Conservation (phyloP, 53 echinoderm and acorn worm genomes). For the Henricia sp. region DNA sequence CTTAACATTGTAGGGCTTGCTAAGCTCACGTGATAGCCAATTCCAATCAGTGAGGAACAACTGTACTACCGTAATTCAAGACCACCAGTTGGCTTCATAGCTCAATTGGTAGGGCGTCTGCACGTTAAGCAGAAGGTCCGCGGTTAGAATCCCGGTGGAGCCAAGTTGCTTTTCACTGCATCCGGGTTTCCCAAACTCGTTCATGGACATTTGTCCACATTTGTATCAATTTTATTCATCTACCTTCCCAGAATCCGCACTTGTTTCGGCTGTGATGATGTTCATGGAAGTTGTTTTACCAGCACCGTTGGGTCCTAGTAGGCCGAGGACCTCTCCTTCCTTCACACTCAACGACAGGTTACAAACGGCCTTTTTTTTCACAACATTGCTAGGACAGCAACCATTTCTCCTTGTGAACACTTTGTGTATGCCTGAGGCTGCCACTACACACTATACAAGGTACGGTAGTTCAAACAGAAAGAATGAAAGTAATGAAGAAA, state of each 20-base stretch:
- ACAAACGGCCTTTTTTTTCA: conserved; percentile 70
- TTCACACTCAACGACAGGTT: conserved; percentile 76
- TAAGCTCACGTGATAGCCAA: too few species aligned
- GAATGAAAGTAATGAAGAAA: too few species aligned
- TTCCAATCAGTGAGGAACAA: too few species aligned
- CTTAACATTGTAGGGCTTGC: too few species aligned
- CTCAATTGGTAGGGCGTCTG: too few species aligned
- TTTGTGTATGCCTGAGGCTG: conserved; percentile 61
- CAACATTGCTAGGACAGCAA: background rate
- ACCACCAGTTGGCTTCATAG: too few species aligned
- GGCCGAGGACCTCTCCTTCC: conserved; percentile 82
- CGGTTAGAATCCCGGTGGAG: too few species aligned
- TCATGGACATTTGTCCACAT: too few species aligned
- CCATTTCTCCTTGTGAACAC: conserved; percentile 57
- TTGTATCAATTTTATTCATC: background rate
- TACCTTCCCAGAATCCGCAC: conserved; percentile 76
- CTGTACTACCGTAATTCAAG: too few species aligned
- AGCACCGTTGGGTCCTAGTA: conserved; percentile 86
- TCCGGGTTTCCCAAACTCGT: background rate
- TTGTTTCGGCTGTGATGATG: conserved; percentile 74
- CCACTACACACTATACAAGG: conserved; percentile 57
- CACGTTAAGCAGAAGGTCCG: too few species aligned
- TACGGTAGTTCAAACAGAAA: background rate
- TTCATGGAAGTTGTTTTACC: conserved; percentile 87
- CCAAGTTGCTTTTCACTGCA: too few species aligned